These are phyloP conservation scores for Ommatoiulus sabulosus DNA, from an alignment of 2,888 invertebrate genomes.

Conservation along the genomic window DNA sequence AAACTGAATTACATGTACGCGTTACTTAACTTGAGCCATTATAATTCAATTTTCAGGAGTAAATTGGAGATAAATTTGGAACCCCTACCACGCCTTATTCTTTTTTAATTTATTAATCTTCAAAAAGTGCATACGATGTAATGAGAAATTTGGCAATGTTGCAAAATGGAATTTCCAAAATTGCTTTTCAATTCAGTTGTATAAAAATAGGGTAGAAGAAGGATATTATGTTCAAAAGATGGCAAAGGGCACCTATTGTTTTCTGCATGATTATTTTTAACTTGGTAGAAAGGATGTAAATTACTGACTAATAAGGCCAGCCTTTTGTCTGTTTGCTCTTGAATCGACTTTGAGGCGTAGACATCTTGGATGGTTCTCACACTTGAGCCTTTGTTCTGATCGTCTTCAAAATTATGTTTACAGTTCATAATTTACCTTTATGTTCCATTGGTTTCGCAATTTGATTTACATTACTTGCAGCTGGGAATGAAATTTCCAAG, in stretches of 20 bases:
- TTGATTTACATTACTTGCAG: neutral
- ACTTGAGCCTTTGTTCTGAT: constrained; percentile 24
- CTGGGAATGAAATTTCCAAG: neutral
- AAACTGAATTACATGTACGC: neutral
- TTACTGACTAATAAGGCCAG: neutral
- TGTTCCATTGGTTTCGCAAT: neutral
- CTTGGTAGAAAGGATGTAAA: neutral
- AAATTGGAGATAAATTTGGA: neutral
- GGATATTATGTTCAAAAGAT: neutral
- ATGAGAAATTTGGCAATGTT: neutral
- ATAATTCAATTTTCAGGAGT: neutral
- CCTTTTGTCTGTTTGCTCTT: constrained; percentile 34
- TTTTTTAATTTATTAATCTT: neutral
- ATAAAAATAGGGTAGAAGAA: neutral
- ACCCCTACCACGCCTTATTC: neutral
- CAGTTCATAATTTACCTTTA: neutral
- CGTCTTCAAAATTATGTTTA: neutral
- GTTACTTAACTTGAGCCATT: neutral
- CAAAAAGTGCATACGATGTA: neutral
- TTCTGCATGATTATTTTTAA: constrained; percentile 8
- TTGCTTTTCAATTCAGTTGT: neutral
- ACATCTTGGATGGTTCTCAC: neutral
- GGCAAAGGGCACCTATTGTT: constrained; percentile 38
- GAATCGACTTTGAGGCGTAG: neutral
- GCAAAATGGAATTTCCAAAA: neutral